Evolutionary conservation across 2,888 invertebrate genomes (phyloP).

Genomic region (Melikaiella ostensackeni): DNA sequence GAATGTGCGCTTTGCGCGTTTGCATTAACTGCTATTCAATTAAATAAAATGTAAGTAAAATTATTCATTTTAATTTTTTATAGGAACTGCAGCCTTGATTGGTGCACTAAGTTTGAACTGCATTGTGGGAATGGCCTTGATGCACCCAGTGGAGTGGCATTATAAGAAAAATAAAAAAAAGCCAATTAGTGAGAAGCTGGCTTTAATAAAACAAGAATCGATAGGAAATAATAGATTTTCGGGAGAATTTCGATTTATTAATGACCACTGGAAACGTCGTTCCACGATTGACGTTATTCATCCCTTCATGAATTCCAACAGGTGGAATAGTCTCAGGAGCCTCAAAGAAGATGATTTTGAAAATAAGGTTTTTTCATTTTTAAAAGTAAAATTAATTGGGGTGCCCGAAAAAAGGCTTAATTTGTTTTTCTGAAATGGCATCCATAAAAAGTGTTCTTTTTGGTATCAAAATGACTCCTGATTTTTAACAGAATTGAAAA

Average conservation of each 20-base stretch:
- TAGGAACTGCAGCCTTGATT: slow-evolving; percentile 81
- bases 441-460: no score
- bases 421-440: no score
- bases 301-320: slow-evolving; percentile 49
- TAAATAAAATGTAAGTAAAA: no score
- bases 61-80: no score
- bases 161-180: slow-evolving; percentile 48
- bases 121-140: slow-evolving; percentile 83
- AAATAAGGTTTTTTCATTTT: slow-evolving; percentile 37
- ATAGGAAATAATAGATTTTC: slow-evolving; percentile 3
- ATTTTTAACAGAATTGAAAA: no score
- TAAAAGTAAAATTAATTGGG: no score
- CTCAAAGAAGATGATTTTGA: slow-evolving; percentile 55
- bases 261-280: slow-evolving; percentile 56
- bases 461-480: no score
- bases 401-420: no score
- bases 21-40: no score
- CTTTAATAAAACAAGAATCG: slow-evolving; percentile 57
- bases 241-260: slow-evolving; percentile 17
- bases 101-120: slow-evolving; percentile 84
- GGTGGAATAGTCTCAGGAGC: slow-evolving; percentile 71
- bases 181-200: slow-evolving; percentile 43
- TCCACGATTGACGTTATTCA: slow-evolving; percentile 64
- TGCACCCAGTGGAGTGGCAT: slow-evolving; percentile 88
- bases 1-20: no score